Evolutionary conservation across 2,888 invertebrate genomes (phyloP), one percentile per base, ranked within the genome.

Genomic region (Hypercompe scribonia): DNA sequence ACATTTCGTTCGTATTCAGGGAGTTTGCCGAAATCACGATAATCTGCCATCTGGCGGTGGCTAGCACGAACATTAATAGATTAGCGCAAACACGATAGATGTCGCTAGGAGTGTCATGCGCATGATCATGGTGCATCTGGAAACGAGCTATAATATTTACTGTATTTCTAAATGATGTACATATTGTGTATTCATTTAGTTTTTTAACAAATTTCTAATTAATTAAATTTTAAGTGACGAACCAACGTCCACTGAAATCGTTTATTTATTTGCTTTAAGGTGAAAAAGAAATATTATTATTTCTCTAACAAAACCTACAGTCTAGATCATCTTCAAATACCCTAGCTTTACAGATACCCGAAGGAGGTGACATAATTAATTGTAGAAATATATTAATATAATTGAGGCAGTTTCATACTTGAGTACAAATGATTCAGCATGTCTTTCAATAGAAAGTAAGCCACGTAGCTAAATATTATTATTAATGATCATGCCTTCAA

Each of bases 41-140:
- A 68, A 54, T 80, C 39, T 63, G 87, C 84, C 91, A 89, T 89
- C 93, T 91, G 68, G 84, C 72, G 86, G 63, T 15, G 87, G 88
- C 83, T 92, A 91, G 92, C 78, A n/a, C 8, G 65, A 86, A 28
- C 65, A 21, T 65, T 10, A 34, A 61, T 77, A 77, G 75, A 92
- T 77, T 28, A 0, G 0, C 28, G 15, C 67, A 54, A 58, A 5
- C 3, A 4, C 31, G 15, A 58, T 69, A 94, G 95, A 92, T 94
- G 94, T 88, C 91, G 88, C 74, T 81, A 87, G 78, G 3, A 42
- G 86, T 82, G 33, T 11, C 77, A 72, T 91, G 92, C 93, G 93
- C 90, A 83, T n/a, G 85, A 83, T 89, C 88, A 85, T 21, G 11
- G 10, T n/a, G 65, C 54, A 66, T 61, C 2, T 0, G 13, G 21